These are phyloP conservation scores for Pseudocheirus occidentalis DNA, from an alignment of 2,797 vertebrate species.

Conservation along the genomic window DNA sequence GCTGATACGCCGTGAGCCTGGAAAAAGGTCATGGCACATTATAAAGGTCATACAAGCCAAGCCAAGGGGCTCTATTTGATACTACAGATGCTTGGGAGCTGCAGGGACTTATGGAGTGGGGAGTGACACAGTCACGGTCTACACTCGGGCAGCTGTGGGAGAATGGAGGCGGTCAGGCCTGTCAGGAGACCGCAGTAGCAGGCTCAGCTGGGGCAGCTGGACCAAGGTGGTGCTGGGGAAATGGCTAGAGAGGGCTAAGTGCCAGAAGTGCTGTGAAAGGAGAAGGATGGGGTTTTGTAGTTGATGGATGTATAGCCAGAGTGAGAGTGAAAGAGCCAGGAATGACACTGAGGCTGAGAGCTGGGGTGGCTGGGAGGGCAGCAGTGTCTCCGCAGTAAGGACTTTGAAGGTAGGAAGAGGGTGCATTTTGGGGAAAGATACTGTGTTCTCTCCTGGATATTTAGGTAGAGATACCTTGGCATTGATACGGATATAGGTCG, in stretches of 20 bases:
- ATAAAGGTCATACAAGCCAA: background rate
- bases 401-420: background rate
- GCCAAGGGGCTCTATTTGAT: background rate
- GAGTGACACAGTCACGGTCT: background rate
- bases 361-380: rapidly evolving
- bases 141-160: background rate
- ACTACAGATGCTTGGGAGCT: background rate
- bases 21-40: background rate
- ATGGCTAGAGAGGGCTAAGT: background rate
- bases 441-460: background rate
- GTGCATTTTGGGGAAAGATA: background rate
- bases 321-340: background rate
- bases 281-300: background rate
- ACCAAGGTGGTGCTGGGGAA: background rate
- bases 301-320: background rate
- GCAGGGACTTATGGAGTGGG: background rate
- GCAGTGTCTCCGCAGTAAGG: background rate
- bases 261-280: background rate
- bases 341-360: background rate
- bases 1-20: background rate
- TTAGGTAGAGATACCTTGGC: background rate
- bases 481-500: background rate
- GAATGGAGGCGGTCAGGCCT: background rate
- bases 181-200: background rate
- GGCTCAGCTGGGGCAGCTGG: no score